Evolutionary conservation across 2,113 vertebrate species (phyloP).

Genomic region (Hypanus sabinus): DNA sequence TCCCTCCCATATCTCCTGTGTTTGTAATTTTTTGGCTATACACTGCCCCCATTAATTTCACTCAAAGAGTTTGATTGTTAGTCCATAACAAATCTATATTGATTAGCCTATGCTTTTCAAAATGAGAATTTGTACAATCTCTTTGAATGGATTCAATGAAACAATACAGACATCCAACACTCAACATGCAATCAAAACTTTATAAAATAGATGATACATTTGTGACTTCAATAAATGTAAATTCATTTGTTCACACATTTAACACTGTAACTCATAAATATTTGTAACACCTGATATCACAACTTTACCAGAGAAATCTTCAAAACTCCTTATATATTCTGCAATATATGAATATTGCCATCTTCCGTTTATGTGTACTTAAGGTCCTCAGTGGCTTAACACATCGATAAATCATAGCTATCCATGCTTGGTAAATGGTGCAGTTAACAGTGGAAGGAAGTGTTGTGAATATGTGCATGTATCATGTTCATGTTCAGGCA

Average conservation of each 20-base stretch:
- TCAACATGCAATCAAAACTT: neutral
- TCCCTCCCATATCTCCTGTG: no score
- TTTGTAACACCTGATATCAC: neutral
- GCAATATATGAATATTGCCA: neutral
- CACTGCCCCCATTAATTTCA: no score
- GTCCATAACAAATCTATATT: no score
- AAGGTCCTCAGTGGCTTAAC: neutral
- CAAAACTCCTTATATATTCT: neutral
- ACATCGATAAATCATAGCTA: neutral
- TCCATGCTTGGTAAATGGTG: neutral
- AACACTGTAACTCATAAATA: neutral
- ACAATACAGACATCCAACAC: neutral
- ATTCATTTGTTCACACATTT: neutral
- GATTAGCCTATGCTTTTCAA: no score
- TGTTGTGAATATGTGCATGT: no score
- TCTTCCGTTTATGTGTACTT: neutral
- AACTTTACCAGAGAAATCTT: neutral
- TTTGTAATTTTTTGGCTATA: no score
- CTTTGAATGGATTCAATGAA: neutral
- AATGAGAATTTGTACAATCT: no score
- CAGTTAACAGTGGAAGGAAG: no score
- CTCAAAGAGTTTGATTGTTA: no score
- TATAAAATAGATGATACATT: neutral
- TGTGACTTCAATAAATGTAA: neutral
- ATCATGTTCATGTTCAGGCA: no score